Percentiles rank a stretch among this genome's conserved stretches.
phyloP scores from a whole-genome alignment of 2,113 vertebrate species.

The Oxygymnocypris stewartii region DNA sequence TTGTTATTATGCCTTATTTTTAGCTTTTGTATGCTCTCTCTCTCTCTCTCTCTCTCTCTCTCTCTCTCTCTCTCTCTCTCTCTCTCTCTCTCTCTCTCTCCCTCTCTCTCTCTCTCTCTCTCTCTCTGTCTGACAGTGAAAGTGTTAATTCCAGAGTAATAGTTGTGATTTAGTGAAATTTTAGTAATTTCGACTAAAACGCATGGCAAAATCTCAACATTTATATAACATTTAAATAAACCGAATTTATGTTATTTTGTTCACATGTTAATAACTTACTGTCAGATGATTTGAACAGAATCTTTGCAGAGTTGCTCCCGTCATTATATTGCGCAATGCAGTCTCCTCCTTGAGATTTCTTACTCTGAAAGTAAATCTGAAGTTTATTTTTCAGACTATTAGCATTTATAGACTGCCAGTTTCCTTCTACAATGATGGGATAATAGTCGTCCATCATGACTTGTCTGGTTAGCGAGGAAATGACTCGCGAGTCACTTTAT shows the following conservation, averaged over 20 bases:
- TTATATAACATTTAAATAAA: not conserved
- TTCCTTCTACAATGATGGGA: conserved; percentile 58
- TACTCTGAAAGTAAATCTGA: conserved; percentile 80
- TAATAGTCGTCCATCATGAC: conserved; percentile 56
- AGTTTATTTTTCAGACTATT: conserved; percentile 71
- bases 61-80: too few species aligned
- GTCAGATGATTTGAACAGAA: conserved; percentile 68
- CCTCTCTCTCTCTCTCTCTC: too few species aligned
- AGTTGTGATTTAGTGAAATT: too few species aligned
- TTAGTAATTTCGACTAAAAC: too few species aligned
- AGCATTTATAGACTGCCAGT: conserved; percentile 44
- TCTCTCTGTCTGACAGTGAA: not conserved
- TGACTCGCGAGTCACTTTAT: not conserved
- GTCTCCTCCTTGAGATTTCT: conserved; percentile 80
- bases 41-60: too few species aligned
- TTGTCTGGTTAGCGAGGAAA: not conserved
- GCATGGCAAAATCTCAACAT: not conserved
- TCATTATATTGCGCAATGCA: conserved; percentile 67
- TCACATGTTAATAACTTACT: conserved; percentile 63
- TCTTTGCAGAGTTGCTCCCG: conserved; percentile 58
- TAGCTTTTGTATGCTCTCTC: too few species aligned
- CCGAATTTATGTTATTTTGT: not conserved
- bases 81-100: too few species aligned
- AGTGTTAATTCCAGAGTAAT: not conserved
- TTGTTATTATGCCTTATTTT: too few species aligned